Percentiles rank a stretch among this genome's conserved stretches.
These are phyloP conservation scores for Agonopterix arenella DNA, from an alignment of 2,888 invertebrate species.

Conservation along the genomic window DNA sequence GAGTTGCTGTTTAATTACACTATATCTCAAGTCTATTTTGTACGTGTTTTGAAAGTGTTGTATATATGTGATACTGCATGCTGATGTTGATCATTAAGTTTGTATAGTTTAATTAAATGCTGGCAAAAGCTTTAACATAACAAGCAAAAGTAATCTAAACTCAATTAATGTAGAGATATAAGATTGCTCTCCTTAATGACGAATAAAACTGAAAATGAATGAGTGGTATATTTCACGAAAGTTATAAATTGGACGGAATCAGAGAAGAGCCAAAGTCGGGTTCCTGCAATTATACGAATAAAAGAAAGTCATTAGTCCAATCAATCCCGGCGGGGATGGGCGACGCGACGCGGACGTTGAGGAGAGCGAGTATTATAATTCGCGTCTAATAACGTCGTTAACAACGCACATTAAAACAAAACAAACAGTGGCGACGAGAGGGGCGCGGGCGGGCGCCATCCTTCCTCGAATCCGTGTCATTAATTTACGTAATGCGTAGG, in stretches of 20 bases:
- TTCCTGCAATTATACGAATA: conserved; percentile 65
- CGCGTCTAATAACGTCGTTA: conserved; percentile 74
- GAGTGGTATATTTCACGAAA: conserved; percentile 47
- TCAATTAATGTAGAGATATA: conserved; percentile 2
- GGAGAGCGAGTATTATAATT: conserved; percentile 55
- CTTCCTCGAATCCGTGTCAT: conserved; percentile 78
- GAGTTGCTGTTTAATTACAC: background rate
- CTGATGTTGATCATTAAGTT: too few relatives aligned
- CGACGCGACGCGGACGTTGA: conserved; percentile 20
- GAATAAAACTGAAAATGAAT: conserved; percentile 38
- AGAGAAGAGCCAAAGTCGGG: conserved; percentile 48
- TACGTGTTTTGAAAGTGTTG: too few relatives aligned
- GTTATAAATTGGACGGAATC: conserved; percentile 44
- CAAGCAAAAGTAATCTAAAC: conserved; percentile 4
- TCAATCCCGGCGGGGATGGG: conserved; percentile 38
- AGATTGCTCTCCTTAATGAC: conserved; percentile 22
- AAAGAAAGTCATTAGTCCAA: conserved; percentile 68
- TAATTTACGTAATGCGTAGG: conserved; percentile 78
- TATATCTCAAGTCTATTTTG: too few relatives aligned
- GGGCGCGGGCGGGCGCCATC: conserved; percentile 66
- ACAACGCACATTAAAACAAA: conserved; percentile 75
- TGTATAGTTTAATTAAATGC: too few relatives aligned
- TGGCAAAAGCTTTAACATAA: background rate
- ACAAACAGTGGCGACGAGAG: conserved; percentile 60
- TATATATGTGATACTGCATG: too few relatives aligned